Conservation (phyloP, 2,888 invertebrate species). For the Saturnia pavonia region DNA sequence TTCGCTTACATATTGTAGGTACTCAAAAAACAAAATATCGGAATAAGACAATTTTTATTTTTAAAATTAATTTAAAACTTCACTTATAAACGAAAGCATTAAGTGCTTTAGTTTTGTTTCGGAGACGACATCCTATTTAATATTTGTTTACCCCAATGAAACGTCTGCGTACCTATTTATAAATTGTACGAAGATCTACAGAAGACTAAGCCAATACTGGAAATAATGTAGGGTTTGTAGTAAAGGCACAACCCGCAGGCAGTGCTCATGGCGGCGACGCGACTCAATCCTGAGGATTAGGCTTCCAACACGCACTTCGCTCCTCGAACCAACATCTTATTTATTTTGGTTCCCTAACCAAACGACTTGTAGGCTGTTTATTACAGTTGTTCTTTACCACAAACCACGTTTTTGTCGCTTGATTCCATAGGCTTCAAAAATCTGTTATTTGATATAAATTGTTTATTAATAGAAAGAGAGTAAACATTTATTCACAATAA, state of each 20-base stretch:
- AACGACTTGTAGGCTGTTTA: constrained; percentile 81
- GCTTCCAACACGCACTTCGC: constrained; percentile 70
- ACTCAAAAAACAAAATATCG: no score
- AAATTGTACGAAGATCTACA: constrained; percentile 7
- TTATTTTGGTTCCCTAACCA: constrained; percentile 74
- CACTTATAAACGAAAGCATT: not conserved
- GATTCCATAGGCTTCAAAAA: constrained; percentile 54
- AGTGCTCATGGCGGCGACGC: constrained; percentile 33
- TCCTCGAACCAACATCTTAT: constrained; percentile 59
- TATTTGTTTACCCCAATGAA: not conserved
- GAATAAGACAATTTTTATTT: not conserved
- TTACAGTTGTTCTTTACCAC: constrained; percentile 79
- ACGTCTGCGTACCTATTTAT: not conserved
- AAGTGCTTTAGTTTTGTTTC: not conserved
- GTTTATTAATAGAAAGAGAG: not conserved
- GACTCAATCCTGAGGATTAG: constrained; percentile 74
- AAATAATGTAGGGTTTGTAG: constrained; percentile 52
- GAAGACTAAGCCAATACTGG: constrained; percentile 62
- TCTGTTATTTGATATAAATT: constrained; percentile 23
- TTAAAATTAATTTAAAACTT: not conserved
- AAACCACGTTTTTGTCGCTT: constrained; percentile 69
- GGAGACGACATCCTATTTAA: not conserved
- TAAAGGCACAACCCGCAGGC: constrained; percentile 43
- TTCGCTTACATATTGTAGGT: no score
- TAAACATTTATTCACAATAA: no score